Evolutionary conservation across 2,888 invertebrate species (phyloP).

Genomic region (Pandemis corylana): DNA sequence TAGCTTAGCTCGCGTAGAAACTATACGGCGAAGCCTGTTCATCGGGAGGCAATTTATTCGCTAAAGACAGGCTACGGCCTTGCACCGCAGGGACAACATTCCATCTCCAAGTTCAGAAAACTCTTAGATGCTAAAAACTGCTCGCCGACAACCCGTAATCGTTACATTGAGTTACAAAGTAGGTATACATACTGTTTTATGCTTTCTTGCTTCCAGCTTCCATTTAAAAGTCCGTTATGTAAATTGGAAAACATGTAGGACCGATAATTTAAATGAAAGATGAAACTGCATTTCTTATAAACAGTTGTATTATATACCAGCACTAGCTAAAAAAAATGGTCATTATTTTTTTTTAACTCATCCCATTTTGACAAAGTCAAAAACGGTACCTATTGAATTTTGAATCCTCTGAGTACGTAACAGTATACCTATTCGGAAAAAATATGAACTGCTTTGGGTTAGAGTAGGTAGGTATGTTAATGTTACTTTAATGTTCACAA

Average conservation of each 20-base stretch:
- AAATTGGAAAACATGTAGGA: conserved; percentile 9
- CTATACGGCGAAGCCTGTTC: conserved; percentile 69
- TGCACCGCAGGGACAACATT: conserved; percentile 73
- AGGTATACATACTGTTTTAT: conserved; percentile 19
- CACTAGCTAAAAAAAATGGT: background rate
- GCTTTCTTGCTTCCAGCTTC: conserved; percentile 21
- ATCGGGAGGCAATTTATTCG: conserved; percentile 76
- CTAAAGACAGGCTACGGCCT: conserved; percentile 74
- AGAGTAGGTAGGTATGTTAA: background rate
- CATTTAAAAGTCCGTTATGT: conserved; percentile 25
- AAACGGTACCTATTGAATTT: background rate
- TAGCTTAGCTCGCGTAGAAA: conserved; percentile 66
- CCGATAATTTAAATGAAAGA: background rate
- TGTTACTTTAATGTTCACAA: conserved; percentile 31
- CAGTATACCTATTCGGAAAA: background rate
- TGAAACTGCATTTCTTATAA: background rate
- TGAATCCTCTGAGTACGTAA: background rate
- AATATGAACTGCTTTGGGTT: conserved; percentile 9
- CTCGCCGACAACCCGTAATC: conserved; percentile 49
- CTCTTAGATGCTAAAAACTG: conserved; percentile 68
- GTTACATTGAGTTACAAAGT: conserved; percentile 33
- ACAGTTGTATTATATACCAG: background rate
- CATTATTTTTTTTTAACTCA: background rate
- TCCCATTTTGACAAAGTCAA: background rate
- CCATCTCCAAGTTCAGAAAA: conserved; percentile 71